Evolutionary conservation across 2,888 invertebrate species (phyloP), one percentile per base, ranked within the genome.

Genomic region (Alcis repandata): DNA sequence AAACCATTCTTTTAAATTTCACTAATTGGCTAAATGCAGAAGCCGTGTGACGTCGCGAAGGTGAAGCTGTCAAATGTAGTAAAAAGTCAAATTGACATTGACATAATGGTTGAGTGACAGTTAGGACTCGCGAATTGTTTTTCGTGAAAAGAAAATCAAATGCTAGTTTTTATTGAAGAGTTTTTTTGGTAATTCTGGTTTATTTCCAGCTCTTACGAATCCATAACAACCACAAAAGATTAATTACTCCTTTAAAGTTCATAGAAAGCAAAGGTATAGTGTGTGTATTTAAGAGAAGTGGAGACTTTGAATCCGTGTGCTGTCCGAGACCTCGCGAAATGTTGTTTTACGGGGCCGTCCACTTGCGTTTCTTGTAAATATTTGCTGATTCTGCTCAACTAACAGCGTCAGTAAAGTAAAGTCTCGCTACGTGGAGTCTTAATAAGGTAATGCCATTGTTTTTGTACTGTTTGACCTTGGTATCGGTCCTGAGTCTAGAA

Each of bases 321-420:
- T 67, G 62, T 60, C 71, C 72, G 62, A 70, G 75, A 74, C 74
- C 73, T 73, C 71, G 65, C 75, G 82, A 83, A 77, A 85, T 82
- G 81, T 78, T 76, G 77, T 72, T 77, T 70, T 71, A 73, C 74
- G 71, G 62, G 67, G 68, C 72, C 66, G 71, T 66, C 72, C 69
- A 71, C 63, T 79, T 72, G 70, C 67, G 75, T 71, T 77, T 75
- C 69, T 79, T 79, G 75, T 80, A 78, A 81, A 78, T 78, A 79
- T 72, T 76, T 78, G 73, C 68, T 69, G 70, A 74, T 59, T 72
- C 67, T 69, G 68, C 71, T 73, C 60, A 71, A 68, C 41, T 41
- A 33, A 51, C 11, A 15, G 10, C 40, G 53, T n/a, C 27, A 56
- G 17, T 48, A 27, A 53, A 53, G 13, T 56, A 63, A 64, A 72